These are phyloP conservation scores for Taphrorychus bicolor DNA, from an alignment of 2,888 invertebrate genomes.

Conservation along the genomic window DNA sequence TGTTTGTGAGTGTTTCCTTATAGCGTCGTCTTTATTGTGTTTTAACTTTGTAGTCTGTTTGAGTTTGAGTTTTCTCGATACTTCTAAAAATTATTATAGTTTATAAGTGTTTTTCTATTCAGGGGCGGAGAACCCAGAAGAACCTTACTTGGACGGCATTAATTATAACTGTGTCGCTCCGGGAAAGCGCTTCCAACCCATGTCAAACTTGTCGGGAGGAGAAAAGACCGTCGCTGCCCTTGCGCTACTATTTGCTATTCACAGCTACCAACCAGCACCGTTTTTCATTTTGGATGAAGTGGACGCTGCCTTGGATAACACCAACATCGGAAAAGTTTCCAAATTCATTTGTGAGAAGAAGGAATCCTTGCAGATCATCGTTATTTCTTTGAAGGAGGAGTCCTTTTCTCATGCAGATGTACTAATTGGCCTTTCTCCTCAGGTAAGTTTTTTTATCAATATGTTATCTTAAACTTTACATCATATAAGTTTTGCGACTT, in stretches of 20 bases:
- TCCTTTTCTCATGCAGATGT: constrained; percentile 99
- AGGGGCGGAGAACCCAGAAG: constrained; percentile 95
- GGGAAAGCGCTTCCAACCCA: constrained; percentile 94
- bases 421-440: constrained; percentile 96
- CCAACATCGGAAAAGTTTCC: constrained; percentile 99
- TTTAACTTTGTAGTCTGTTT: too few relatives aligned
- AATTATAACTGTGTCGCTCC: constrained; percentile 99
- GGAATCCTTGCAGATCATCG: constrained; percentile 92
- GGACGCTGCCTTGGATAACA: constrained; percentile 99
- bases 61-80: too few relatives aligned
- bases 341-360: constrained; percentile 94
- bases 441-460: too few relatives aligned
- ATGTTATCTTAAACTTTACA: too few relatives aligned
- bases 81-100: too few relatives aligned
- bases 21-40: too few relatives aligned
- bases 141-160: constrained; percentile 98
- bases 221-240: constrained; percentile 99
- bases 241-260: constrained; percentile 96
- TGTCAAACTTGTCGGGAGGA: constrained; percentile 99
- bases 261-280: constrained; percentile 97
- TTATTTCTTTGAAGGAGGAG: constrained; percentile 99
- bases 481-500: too few relatives aligned
- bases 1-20: too few relatives aligned
- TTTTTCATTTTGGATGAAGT: constrained; percentile 99
- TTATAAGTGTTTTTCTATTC: too few relatives aligned